Conservation (phyloP, 2,113 vertebrate genomes). For the Mesocricetus auratus region DNA sequence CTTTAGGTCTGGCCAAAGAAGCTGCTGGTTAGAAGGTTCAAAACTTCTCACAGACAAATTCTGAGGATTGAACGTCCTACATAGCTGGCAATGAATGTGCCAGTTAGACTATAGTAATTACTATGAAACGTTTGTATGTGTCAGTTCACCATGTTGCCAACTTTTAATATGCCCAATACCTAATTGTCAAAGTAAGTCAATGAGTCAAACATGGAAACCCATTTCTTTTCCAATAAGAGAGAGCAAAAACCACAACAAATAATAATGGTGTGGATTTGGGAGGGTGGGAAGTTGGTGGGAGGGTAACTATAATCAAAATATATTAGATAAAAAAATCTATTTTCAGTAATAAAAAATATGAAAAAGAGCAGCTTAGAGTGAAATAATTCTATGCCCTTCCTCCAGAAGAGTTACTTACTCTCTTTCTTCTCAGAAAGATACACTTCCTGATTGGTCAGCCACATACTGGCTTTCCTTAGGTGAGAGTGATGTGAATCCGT, state of each 20-base stretch:
- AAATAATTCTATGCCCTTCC: neutral
- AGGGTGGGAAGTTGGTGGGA: neutral
- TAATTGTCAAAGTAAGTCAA: neutral
- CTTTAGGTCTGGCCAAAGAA: neutral
- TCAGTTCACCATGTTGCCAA: neutral
- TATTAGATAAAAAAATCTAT: neutral
- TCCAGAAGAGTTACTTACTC: neutral
- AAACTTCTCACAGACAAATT: neutral
- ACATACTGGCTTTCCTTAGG: neutral
- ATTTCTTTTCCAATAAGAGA: neutral
- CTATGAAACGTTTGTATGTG: neutral
- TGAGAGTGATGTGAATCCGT: neutral
- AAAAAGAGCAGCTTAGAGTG: neutral
- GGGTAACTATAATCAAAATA: neutral
- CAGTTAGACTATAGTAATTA: neutral
- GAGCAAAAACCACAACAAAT: neutral
- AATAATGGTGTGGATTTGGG: neutral
- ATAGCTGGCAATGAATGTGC: neutral
- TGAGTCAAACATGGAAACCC: neutral
- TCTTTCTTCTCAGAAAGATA: conserved; percentile 8
- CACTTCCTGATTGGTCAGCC: neutral
- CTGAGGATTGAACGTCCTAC: neutral
- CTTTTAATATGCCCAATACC: neutral
- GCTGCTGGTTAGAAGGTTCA: neutral
- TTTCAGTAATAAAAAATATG: neutral